phyloP scores from a whole-genome alignment of 2,113 vertebrate genomes.

The Uria lomvia region DNA sequence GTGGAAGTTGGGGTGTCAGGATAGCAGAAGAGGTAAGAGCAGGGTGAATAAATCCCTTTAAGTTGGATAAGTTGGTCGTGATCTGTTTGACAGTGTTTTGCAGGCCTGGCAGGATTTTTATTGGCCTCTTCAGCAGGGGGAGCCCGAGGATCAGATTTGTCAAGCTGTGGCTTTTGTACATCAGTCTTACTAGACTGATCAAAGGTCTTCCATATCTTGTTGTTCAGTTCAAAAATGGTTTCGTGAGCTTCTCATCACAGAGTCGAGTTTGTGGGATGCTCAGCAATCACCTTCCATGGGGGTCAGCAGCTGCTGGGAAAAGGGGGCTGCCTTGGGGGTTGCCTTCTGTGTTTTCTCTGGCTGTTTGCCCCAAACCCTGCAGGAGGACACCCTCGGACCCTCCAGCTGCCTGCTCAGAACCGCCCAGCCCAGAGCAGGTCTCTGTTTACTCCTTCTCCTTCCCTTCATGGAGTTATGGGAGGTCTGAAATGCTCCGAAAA shows the following conservation, averaged over 20 bases:
- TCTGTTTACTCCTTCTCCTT: rapidly evolving
- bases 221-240: neutral
- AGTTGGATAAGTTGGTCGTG: neutral
- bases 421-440: neutral
- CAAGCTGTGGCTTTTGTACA: neutral
- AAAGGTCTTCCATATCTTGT: neutral
- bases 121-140: constrained; percentile 51
- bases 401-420: neutral
- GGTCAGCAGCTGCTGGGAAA: neutral
- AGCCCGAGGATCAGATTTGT: constrained; percentile 43
- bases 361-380: neutral
- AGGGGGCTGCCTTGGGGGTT: neutral
- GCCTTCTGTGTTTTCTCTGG: neutral
- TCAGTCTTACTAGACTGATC: rapidly evolving
- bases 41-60: neutral
- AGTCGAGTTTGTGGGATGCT: rapidly evolving
- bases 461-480: neutral
- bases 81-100: neutral
- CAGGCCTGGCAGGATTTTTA: neutral
- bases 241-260: rapidly evolving
- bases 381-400: neutral
- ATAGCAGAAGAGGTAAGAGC: neutral
- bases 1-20: neutral
- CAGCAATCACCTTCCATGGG: rapidly evolving
- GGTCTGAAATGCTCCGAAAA: neutral